These are phyloP conservation scores for Tenthredo amoena DNA, from an alignment of 2,888 invertebrate species.

Conservation along the genomic window DNA sequence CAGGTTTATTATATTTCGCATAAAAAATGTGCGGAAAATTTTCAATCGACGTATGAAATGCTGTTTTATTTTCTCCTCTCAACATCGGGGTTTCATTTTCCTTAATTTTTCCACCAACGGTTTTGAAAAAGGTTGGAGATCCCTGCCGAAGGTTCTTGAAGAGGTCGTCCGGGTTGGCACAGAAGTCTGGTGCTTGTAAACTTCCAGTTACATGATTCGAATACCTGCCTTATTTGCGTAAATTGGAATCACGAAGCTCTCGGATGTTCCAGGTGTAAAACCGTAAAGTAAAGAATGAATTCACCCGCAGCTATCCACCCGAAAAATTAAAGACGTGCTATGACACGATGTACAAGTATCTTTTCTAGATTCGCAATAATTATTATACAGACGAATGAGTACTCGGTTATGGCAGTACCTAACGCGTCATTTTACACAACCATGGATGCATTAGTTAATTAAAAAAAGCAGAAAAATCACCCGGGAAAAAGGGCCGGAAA, in stretches of 20 bases:
- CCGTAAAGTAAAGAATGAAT: not conserved
- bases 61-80: not conserved
- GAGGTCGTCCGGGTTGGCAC: not conserved
- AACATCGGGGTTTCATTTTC: not conserved
- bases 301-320: not conserved
- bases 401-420: not conserved
- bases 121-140: constrained; percentile 1
- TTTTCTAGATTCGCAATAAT: not conserved
- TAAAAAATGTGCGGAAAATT: not conserved
- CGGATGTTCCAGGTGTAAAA: not conserved
- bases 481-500: not conserved
- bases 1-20: not conserved
- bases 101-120: not conserved
- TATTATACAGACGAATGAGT: not conserved
- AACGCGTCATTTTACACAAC: not conserved
- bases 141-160: not conserved
- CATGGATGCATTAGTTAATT: constrained; percentile 17
- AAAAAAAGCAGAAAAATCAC: constrained; percentile 1
- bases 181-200: constrained; percentile 15
- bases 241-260: not conserved
- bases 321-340: not conserved
- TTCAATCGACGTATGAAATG: not conserved
- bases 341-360: not conserved
- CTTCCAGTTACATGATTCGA: constrained; percentile 6
- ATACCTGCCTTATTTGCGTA: constrained; percentile 14